Evolutionary conservation across 2,888 invertebrate species (phyloP), one percentile per base, ranked within the genome.

Genomic region (Orthosia gracilis): DNA sequence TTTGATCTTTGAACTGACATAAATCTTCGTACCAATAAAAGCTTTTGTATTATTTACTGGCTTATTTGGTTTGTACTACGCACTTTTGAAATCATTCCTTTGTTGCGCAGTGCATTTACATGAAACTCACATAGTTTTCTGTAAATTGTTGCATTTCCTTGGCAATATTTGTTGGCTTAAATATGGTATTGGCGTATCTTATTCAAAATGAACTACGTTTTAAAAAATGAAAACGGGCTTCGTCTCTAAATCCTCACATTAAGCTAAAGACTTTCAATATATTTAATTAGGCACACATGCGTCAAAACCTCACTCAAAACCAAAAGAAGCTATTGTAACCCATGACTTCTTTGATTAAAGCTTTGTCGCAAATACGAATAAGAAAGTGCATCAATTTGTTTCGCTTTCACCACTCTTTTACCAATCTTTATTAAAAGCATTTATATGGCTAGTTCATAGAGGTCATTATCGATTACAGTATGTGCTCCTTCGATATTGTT

Each of bases 1-100:
- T 79, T 79, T 78, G 55, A 67, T 73, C 80, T 81, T 73, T 78
- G 67, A 74, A 69, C 69, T 49, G 3, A 54, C 21, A 55, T 64
- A 64, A 76, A 66, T 63, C 67, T 67, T 64, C 31, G 50, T 59
- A 59, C 45, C 40, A 23, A 55, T 59, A 62, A 63, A 76, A 64
- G 59, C 59, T 61, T 61, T 55, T 52, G 54, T 79, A 63, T 63
- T 63, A 54, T 79, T 66, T 55, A 23, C 78, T 63, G 13, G 40
- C 49, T 13, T 17, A 68, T 72, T 63, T n/a, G 49, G 18, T 58
- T 73, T 74, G 40, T 58, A 54, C 12, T 57, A 13, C 5, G 49
- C 47, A 64, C 61, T 52, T 70, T 71, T 64, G 15, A 23, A 57
- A 31, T 62, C 3, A 31, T 54, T 57, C 47, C 52, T 50, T 76